Conservation (phyloP, 2,797 vertebrate genomes). For the Malurus leucopterus region DNA sequence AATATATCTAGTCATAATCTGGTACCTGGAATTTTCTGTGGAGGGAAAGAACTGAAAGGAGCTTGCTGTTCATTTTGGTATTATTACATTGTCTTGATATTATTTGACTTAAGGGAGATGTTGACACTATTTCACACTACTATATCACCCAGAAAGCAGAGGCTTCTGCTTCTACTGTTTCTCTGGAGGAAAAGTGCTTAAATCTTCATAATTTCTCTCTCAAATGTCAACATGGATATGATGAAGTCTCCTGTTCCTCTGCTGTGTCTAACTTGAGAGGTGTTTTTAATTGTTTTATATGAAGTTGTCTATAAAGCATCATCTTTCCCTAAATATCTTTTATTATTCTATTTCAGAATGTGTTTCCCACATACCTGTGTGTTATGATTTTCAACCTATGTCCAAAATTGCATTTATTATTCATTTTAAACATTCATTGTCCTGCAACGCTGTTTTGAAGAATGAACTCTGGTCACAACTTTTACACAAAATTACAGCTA, state of each 20-base stretch:
- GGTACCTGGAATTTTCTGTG: not conserved
- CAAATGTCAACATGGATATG: not conserved
- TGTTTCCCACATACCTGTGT: not conserved
- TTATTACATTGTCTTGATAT: not conserved
- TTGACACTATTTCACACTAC: not conserved
- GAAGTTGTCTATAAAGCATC: not conserved
- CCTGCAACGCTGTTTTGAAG: not conserved
- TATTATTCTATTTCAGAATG: not conserved
- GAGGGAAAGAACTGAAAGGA: not conserved
- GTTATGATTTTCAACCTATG: not conserved
- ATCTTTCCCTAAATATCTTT: not conserved
- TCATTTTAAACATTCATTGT: not conserved
- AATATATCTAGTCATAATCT: not conserved
- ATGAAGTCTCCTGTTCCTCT: not conserved
- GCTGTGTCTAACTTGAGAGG: not conserved
- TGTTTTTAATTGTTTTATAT: not conserved
- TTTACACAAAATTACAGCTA: not conserved
- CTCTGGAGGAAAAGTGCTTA: not conserved
- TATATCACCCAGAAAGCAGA: not conserved
- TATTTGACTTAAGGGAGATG: not conserved
- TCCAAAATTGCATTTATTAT: not conserved
- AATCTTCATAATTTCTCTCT: not conserved
- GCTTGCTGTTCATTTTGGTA: not conserved
- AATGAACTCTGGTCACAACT: not conserved
- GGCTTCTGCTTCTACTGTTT: not conserved